Conservation (phyloP, 2,888 invertebrate genomes). For the Hypercompe scribonia region DNA sequence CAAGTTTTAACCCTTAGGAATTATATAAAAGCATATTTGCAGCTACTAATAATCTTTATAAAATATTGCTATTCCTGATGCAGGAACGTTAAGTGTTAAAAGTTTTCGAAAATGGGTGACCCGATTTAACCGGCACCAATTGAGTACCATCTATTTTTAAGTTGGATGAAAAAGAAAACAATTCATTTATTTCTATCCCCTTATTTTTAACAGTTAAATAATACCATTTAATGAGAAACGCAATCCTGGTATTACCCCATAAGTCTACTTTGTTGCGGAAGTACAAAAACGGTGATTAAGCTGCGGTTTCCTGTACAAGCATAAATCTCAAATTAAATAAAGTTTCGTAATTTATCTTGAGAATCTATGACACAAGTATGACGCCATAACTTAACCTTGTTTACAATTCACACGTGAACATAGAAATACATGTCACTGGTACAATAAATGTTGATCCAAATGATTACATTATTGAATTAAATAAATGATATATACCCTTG, state of each 20-base stretch:
- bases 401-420: constrained; percentile 5
- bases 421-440: constrained; percentile 10
- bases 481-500: constrained; percentile 27
- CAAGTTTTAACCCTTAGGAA: too few relatives aligned
- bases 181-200: too few relatives aligned
- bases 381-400: constrained; percentile 23
- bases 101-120: too few relatives aligned
- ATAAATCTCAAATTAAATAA: neutral
- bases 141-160: too few relatives aligned
- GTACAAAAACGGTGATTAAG: neutral
- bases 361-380: constrained; percentile 4
- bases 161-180: too few relatives aligned
- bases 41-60: too few relatives aligned
- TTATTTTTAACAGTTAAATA: too few relatives aligned
- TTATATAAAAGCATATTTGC: too few relatives aligned
- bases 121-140: too few relatives aligned
- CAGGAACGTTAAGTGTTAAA: too few relatives aligned
- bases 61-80: too few relatives aligned
- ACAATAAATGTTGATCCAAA: constrained; percentile 44
- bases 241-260: neutral
- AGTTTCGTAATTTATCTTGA: neutral
- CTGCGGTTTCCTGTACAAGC: neutral
- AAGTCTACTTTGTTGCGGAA: neutral
- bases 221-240: too few relatives aligned
- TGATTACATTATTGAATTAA: constrained; percentile 32